These are phyloP conservation scores for Sinella curviseta DNA, from an alignment of 1,140 invertebrate species.

Conservation along the genomic window DNA sequence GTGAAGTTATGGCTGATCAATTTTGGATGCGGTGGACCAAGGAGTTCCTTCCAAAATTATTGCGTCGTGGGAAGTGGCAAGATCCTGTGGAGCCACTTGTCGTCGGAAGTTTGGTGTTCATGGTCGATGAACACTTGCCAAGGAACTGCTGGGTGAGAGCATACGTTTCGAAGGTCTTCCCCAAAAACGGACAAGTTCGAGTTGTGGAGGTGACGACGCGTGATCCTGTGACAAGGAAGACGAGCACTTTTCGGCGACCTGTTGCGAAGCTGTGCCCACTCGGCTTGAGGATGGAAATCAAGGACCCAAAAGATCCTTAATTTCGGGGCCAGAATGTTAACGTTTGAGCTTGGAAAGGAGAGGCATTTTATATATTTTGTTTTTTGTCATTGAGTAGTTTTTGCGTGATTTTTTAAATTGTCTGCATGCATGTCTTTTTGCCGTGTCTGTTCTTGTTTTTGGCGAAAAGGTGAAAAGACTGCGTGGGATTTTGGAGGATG, in stretches of 20 bases:
- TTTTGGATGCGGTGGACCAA: slow-evolving; percentile 19
- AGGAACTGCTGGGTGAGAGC: not conserved
- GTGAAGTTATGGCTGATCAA: slow-evolving; percentile 19
- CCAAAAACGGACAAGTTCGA: not conserved
- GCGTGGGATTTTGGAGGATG: no score
- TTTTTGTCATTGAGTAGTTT: not conserved
- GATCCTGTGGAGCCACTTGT: not conserved
- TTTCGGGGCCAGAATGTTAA: not conserved
- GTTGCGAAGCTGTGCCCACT: not conserved
- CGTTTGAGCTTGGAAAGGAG: slow-evolving; percentile 36
- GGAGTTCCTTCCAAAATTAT: not conserved
- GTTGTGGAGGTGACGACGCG: not conserved
- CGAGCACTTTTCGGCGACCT: not conserved
- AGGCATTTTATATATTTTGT: not conserved
- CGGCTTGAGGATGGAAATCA: not conserved
- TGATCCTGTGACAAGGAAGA: not conserved
- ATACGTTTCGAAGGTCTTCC: not conserved
- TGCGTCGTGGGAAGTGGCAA: not conserved
- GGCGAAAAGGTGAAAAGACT: no score
- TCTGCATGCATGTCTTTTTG: no score
- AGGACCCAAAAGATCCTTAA: not conserved
- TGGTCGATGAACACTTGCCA: not conserved
- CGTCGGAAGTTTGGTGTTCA: not conserved
- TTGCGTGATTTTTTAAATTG: no score
- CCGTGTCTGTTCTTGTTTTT: no score